These are phyloP conservation scores for Parochlus steinenii DNA, from an alignment of 2,888 invertebrate species.

Conservation along the genomic window DNA sequence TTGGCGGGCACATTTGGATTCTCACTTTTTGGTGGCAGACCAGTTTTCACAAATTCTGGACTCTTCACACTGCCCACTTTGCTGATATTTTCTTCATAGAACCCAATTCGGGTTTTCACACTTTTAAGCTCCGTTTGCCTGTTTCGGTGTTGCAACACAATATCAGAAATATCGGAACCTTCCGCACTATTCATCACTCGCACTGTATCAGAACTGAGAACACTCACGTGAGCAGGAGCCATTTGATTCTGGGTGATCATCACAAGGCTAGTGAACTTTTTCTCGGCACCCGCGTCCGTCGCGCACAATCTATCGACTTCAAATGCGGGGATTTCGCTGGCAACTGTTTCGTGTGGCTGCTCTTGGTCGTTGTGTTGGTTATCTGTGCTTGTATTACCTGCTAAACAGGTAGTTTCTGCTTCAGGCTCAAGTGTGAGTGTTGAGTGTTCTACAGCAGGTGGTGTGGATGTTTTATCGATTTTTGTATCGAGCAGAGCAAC, in stretches of 20 bases:
- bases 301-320: slow-evolving; percentile 13
- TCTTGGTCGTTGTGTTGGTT: too few relatives aligned
- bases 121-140: slow-evolving; percentile 32
- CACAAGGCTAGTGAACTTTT: slow-evolving; percentile 75
- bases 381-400: too few relatives aligned
- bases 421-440: too few relatives aligned
- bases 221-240: slow-evolving; percentile 43
- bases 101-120: slow-evolving; percentile 10
- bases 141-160: slow-evolving; percentile 48
- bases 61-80: slow-evolving; percentile 15
- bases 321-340: too few relatives aligned
- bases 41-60: slow-evolving; percentile 29
- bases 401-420: too few relatives aligned
- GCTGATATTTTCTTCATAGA: slow-evolving; percentile 15
- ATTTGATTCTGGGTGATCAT: slow-evolving; percentile 65
- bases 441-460: too few relatives aligned
- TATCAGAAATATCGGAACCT: too few relatives aligned
- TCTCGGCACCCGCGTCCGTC: slow-evolving; percentile 34
- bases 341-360: too few relatives aligned
- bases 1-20: not conserved
- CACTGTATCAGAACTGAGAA: slow-evolving; percentile 60
- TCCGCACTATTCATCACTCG: slow-evolving; percentile 37
- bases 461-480: too few relatives aligned
- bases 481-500: too few relatives aligned
- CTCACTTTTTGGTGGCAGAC: slow-evolving; percentile 17